Evolutionary conservation across 2,888 invertebrate genomes (phyloP).

Genomic region (Meliscaeva auricollis): DNA sequence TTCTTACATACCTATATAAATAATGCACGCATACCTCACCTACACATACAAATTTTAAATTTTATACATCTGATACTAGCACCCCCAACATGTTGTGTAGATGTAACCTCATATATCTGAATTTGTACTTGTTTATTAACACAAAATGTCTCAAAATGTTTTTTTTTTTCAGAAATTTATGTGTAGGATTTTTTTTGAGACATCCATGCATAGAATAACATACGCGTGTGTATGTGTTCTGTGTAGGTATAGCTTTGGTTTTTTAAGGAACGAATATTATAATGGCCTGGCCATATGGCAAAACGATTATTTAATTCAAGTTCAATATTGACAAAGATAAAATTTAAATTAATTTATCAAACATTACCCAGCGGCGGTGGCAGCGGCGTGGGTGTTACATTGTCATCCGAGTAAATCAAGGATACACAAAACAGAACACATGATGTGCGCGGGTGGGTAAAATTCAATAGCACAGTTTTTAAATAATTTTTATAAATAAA

Average conservation of each 20-base stretch:
- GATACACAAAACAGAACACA: not conserved
- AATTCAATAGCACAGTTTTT: not conserved
- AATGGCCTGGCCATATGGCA: not conserved
- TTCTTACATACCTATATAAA: not conserved
- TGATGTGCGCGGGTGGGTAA: no score
- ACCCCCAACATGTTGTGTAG: no score
- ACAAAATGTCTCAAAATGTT: no score
- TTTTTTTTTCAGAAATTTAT: not conserved
- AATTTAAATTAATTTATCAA: slow-evolving; percentile 6
- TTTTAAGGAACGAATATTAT: not conserved
- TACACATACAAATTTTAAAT: no score
- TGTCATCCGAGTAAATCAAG: not conserved
- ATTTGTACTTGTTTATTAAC: no score
- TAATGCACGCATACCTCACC: not conserved
- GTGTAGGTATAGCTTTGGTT: not conserved
- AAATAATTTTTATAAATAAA: no score
- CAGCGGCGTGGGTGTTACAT: slow-evolving; percentile 12
- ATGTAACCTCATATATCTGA: no score
- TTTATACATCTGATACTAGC: no score
- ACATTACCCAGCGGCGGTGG: no score
- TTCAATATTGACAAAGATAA: slow-evolving; percentile 24
- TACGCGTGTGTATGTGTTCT: no score
- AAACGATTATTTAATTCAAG: not conserved
- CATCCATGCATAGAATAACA: not conserved
- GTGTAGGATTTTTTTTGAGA: not conserved